phyloP scores from a whole-genome alignment of 2,797 vertebrate species.

The Spinus pinus region DNA sequence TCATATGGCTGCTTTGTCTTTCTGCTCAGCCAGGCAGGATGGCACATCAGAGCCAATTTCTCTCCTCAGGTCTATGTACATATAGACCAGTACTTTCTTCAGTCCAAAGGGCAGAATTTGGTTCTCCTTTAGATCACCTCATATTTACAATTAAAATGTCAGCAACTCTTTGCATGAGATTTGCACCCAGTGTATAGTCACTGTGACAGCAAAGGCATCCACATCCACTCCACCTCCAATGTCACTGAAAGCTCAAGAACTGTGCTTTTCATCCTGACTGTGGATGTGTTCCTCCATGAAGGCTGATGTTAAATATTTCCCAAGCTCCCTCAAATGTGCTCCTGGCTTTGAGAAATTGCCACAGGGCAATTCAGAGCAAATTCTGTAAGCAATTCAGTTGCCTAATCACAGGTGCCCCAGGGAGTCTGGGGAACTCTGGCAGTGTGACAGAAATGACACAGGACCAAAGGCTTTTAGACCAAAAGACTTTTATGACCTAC shows the following conservation, averaged over 20 bases:
- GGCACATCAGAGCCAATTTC: not conserved
- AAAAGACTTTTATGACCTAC: not conserved
- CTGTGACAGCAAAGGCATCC: not conserved
- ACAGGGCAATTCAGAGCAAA: not conserved
- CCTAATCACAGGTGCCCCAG: not conserved
- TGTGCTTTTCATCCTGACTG: not conserved
- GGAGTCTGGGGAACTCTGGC: not conserved
- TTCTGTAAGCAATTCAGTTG: not conserved
- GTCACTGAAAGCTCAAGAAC: not conserved
- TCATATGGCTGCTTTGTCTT: not conserved
- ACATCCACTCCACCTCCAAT: not conserved
- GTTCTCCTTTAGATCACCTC: not conserved
- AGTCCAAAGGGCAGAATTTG: not conserved
- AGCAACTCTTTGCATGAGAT: not conserved
- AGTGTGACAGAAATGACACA: not conserved
- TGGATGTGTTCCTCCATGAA: not conserved
- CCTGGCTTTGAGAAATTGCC: not conserved
- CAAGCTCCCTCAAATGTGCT: not conserved
- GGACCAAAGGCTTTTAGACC: not conserved
- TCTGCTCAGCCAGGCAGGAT: not conserved
- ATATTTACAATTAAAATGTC: not conserved
- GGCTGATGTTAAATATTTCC: not conserved
- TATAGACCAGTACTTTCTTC: not conserved
- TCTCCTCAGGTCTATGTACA: not conserved
- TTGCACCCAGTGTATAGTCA: not conserved